phyloP scores from a whole-genome alignment of 92 coral and sea anemone genomes.

The Porites evermanni region DNA sequence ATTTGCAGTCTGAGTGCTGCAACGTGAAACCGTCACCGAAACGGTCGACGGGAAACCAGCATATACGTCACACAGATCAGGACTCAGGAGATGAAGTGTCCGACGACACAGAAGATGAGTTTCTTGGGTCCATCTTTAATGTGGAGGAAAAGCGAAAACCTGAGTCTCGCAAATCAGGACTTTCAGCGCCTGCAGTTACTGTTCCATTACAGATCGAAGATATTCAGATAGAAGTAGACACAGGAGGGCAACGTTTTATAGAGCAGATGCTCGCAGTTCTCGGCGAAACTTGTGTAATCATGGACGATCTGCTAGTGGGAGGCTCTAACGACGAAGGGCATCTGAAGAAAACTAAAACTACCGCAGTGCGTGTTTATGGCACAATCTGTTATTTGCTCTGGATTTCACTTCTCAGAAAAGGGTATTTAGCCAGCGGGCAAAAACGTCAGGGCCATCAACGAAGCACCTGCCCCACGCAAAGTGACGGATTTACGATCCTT shows the following conservation, averaged over 20 bases:
- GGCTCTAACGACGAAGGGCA: constrained; percentile 28
- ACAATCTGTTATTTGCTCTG: constrained; percentile 24
- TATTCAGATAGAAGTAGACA: constrained; percentile 41
- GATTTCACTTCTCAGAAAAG: constrained; percentile 5
- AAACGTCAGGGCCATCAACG: constrained; percentile 38
- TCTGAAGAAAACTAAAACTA: constrained; percentile 21
- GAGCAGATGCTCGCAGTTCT: constrained; percentile 40
- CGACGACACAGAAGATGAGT: no score
- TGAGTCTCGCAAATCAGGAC: background rate
- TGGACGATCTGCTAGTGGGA: constrained; percentile 40
- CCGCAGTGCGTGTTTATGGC: constrained; percentile 34
- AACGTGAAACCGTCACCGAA: no score
- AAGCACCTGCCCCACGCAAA: constrained; percentile 47
- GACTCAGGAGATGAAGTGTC: no score
- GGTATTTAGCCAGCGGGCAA: constrained; percentile 18
- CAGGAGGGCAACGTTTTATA: constrained; percentile 47
- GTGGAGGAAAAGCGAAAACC: background rate
- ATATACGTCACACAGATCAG: no score
- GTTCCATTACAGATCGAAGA: constrained; percentile 25
- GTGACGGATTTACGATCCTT: constrained; percentile 34
- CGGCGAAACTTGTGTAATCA: constrained; percentile 29
- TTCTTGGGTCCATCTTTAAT: no score
- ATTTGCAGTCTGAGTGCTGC: no score
- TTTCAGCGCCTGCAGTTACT: background rate
- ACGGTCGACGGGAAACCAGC: no score